Percentiles rank a stretch among this genome's conserved stretches.
phyloP scores from a whole-genome alignment of 2,113 vertebrate genomes.

The Pseudolaguvia tuberculata region DNA sequence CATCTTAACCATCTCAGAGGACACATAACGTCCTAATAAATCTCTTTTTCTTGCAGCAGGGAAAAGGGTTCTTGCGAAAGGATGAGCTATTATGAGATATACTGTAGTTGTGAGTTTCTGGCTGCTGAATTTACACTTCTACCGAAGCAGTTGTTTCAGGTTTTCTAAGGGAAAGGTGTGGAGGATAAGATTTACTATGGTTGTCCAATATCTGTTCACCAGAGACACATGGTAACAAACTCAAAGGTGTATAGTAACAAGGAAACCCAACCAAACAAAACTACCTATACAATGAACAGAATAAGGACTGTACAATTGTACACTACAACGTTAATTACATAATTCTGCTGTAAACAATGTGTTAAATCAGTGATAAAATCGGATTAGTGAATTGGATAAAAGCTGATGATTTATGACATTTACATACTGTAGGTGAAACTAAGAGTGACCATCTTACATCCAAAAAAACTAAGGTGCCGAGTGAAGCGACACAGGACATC shows the following conservation, averaged over 20 bases:
- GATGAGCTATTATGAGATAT: constrained; percentile 56
- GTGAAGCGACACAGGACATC: background rate
- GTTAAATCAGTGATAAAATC: background rate
- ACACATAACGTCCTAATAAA: background rate
- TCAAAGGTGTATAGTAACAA: constrained; percentile 19
- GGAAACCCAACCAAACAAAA: constrained; percentile 24
- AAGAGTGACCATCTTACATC: too few species aligned
- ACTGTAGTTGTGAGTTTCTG: constrained; percentile 42
- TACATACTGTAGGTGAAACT: too few species aligned
- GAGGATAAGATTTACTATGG: constrained; percentile 52
- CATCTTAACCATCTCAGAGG: background rate
- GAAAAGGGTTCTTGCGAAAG: constrained; percentile 43
- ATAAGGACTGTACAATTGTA: too few species aligned
- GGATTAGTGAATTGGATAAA: constrained; percentile 1
- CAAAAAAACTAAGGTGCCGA: too few species aligned
- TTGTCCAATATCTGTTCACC: constrained; percentile 52
- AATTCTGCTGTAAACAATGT: background rate
- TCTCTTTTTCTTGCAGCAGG: constrained; percentile 36
- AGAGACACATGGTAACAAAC: constrained; percentile 18
- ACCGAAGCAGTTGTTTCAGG: constrained; percentile 58
- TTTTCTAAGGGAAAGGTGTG: constrained; percentile 51
- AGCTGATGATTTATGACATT: background rate
- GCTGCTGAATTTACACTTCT: constrained; percentile 62
- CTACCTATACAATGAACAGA: constrained; percentile 5
- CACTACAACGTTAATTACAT: background rate